phyloP scores from a whole-genome alignment of 2,888 invertebrate species.

The Anodontia alba region DNA sequence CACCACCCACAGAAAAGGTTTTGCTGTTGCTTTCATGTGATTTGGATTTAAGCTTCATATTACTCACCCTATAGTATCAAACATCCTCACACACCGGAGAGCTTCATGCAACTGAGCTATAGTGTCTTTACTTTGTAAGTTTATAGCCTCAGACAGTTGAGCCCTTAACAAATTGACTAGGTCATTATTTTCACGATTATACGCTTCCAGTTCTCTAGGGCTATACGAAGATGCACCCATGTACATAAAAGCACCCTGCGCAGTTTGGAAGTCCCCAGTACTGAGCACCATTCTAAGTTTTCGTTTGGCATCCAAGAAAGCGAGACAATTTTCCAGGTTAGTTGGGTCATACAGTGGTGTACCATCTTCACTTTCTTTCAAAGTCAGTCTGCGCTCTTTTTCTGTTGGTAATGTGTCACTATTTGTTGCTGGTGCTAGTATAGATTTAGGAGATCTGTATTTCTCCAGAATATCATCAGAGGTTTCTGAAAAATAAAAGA shows the following conservation, averaged over 20 bases:
- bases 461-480: conserved; percentile 98
- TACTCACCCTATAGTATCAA: conserved; percentile 88
- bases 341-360: conserved; percentile 85
- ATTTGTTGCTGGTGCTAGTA: conserved; percentile 45
- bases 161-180: conserved; percentile 82
- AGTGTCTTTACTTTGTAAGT: conserved; percentile 91
- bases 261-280: conserved; percentile 89
- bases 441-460: conserved; percentile 89
- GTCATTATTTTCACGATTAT: conserved; percentile 73
- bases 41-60: no score
- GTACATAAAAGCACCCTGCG: conserved; percentile 19
- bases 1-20: no score
- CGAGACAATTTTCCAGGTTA: conserved; percentile 87
- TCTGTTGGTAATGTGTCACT: conserved; percentile 63
- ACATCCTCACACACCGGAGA: conserved; percentile 90
- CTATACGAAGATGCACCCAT: conserved; percentile 55
- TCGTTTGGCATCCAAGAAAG: conserved; percentile 91
- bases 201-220: conserved; percentile 59
- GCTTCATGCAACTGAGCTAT: conserved; percentile 94
- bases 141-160: conserved; percentile 93
- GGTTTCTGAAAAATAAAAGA: conserved; percentile 87
- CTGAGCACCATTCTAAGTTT: conserved; percentile 96
- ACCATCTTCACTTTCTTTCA: conserved; percentile 69
- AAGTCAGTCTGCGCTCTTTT: conserved; percentile 80
- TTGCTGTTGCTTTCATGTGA: no score